Evolutionary conservation across 2,888 invertebrate species (phyloP), one percentile per base, ranked within the genome.

Genomic region (Tachina fera): DNA sequence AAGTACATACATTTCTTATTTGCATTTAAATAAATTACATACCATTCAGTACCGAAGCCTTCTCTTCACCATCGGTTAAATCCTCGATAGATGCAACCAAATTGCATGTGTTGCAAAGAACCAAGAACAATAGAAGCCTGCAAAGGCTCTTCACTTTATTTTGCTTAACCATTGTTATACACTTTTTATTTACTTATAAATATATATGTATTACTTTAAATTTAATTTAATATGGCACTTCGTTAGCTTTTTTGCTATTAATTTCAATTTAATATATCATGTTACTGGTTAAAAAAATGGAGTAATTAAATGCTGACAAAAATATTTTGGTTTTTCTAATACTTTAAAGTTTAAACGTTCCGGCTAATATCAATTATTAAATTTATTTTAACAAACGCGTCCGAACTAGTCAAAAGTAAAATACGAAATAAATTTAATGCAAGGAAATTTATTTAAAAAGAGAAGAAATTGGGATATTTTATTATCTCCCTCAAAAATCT

Each of bases 161-260:
- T 3, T 16, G n/a, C 22, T 19, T 76, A 75, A 75, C 43, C 75
- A 75, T 80, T 71, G 19, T 61, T 70, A 6, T 22, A 16, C 10
- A 19, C 56, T 68, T 74, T 60, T 47, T 56, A 1, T 45, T 1
- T 22, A 56, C 10, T 13, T 56, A 14, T 51, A n/a, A n/a, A 4
- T 51, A 8, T 43, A 3, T 31, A 8, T 45, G 14, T 78, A 22
- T 67, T 53, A 14, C 1, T 56, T 6, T 75, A 9, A 47, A 49
- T 41, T 67, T 13, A 71, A 63, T 63, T 63, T 77, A 63, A 74
- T 79, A 79, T 84, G 79, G 74, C 78, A 79, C 79, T 84, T 63
- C 56, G 9, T 49, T 70, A 19, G 4, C 43, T 63, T 65, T 8
- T 58, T 61, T 49, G 19, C 61, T 2, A 19, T 47, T 43, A 70